Conservation (phyloP, 2,797 vertebrate genomes). For the Sebastes reedi region DNA sequence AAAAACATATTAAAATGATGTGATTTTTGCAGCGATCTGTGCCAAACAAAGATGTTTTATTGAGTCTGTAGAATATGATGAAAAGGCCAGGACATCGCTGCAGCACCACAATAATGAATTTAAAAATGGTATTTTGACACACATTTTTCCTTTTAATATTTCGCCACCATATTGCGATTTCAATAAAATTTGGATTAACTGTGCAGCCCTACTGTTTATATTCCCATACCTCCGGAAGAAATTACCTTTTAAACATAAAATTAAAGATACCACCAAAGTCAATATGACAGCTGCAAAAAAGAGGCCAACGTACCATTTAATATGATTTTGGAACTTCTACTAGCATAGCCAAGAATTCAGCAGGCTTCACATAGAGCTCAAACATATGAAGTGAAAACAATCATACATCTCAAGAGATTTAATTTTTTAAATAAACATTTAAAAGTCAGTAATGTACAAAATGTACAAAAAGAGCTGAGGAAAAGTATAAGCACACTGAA, state of each 20-base stretch:
- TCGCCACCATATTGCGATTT: no score
- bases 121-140: no score
- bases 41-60: no score
- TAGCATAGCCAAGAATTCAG: not conserved
- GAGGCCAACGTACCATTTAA: not conserved
- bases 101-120: no score
- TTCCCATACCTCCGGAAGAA: not conserved
- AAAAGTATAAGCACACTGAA: constrained; percentile 10
- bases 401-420: constrained; percentile 57
- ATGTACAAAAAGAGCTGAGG: constrained; percentile 59
- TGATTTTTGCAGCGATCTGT: no score
- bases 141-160: no score
- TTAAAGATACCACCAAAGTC: not conserved
- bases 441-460: constrained; percentile 69
- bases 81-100: no score
- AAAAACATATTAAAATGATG: no score
- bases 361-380: not conserved
- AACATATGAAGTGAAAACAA: constrained; percentile 25
- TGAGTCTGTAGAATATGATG: no score
- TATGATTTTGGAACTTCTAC: constrained; percentile 15
- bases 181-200: no score
- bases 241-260: not conserved
- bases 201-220: not conserved
- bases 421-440: constrained; percentile 74
- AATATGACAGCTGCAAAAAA: not conserved